These are phyloP conservation scores for Lophotriccus pileatus DNA, from an alignment of 2,797 vertebrate species.

Conservation along the genomic window DNA sequence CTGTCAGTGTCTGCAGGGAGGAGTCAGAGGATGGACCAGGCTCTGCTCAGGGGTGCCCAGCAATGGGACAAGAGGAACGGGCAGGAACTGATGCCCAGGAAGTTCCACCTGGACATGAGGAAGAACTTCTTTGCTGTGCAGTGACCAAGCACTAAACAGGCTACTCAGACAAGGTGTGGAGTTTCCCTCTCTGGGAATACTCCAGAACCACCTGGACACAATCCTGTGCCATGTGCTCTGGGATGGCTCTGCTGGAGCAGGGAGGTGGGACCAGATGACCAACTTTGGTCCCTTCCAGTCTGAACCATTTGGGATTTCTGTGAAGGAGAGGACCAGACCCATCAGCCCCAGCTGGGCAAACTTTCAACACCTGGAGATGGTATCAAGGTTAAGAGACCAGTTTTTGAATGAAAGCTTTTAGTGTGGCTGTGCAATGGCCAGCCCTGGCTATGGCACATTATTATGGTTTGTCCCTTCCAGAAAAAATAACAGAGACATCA, in stretches of 20 bases:
- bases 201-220: background rate
- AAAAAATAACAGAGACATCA: background rate
- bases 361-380: background rate
- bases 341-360: background rate
- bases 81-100: fast-evolving
- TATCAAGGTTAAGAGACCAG: background rate
- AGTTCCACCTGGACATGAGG: background rate
- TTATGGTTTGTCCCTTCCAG: background rate
- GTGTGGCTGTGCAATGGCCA: background rate
- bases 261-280: background rate
- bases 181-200: background rate
- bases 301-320: background rate
- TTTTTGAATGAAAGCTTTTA: background rate
- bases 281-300: background rate
- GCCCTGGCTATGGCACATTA: fast-evolving
- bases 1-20: background rate
- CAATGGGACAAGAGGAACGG: fast-evolving
- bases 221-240: background rate
- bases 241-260: background rate
- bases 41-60: background rate
- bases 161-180: background rate
- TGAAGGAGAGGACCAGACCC: background rate
- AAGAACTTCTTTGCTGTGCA: background rate
- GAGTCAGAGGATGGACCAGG: background rate
- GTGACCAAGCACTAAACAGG: background rate